A percentile compares a stretch with the other conserved stretches of the same genome.
Conservation (phyloP, 2,113 vertebrate species). For the Verasper variegatus region DNA sequence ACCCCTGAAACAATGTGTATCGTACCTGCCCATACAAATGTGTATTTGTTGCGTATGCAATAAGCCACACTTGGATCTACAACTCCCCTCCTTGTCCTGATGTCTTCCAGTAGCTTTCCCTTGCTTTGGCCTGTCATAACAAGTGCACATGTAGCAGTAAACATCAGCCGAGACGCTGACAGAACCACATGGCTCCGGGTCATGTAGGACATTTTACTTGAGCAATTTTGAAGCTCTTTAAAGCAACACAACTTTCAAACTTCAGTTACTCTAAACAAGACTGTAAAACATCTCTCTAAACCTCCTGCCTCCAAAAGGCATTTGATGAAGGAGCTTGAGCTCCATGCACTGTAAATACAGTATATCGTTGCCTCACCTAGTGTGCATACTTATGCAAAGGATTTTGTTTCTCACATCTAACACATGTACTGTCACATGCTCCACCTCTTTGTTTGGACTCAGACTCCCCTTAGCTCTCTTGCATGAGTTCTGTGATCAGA, state of each 20-base stretch:
- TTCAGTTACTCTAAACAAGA: constrained; percentile 24
- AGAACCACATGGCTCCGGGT: background rate
- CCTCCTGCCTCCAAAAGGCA: constrained; percentile 15
- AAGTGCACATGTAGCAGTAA: too few relatives aligned
- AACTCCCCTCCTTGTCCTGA: too few relatives aligned
- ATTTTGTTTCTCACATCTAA: constrained; percentile 1
- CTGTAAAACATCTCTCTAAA: constrained; percentile 28
- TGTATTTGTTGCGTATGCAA: too few relatives aligned
- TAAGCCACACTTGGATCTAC: too few relatives aligned
- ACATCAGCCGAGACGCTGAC: too few relatives aligned
- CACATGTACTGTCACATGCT: constrained; percentile 21
- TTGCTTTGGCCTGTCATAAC: too few relatives aligned
- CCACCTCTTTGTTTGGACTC: constrained; percentile 6
- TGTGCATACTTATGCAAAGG: constrained; percentile 30
- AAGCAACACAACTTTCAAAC: constrained; percentile 25
- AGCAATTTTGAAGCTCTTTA: constrained; percentile 13
- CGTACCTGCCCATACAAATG: too few relatives aligned
- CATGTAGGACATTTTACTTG: background rate
- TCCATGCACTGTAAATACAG: constrained; percentile 55
- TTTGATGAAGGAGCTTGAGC: constrained; percentile 32
- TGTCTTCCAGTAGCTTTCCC: too few relatives aligned
- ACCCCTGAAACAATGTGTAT: constrained; percentile 13
- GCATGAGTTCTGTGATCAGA: constrained; percentile 10
- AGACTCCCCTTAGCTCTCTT: background rate
- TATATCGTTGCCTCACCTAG: constrained; percentile 42